phyloP scores from a whole-genome alignment of 30 jellyfish, hydroid and myxozoan genomes.

The Sanderia malayensis region DNA sequence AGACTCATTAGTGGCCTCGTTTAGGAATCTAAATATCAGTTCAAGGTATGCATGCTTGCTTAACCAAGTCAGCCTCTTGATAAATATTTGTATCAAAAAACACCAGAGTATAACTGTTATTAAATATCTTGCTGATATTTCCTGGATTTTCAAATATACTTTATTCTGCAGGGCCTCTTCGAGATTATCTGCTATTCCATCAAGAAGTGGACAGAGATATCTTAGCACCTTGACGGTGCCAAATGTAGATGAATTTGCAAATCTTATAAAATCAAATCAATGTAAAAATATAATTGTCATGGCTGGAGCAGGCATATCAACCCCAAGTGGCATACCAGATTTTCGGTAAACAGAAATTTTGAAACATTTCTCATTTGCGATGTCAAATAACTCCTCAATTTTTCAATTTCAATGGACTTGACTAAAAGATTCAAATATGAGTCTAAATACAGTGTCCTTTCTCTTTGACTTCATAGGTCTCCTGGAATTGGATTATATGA shows the following conservation, averaged over 20 bases:
- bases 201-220: slow-evolving; percentile 9
- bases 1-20: slow-evolving; percentile 28
- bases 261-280: slow-evolving; percentile 12
- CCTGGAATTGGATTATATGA: slow-evolving; percentile 73
- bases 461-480: slow-evolving; percentile 22
- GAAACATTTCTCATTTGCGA: no score
- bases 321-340: slow-evolving; percentile 84
- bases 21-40: slow-evolving; percentile 27
- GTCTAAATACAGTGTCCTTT: no score
- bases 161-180: slow-evolving; percentile 5
- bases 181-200: neutral
- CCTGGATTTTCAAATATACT: no score
- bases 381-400: no score
- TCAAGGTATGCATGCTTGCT: no score
- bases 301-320: slow-evolving; percentile 88
- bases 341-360: slow-evolving; percentile 68
- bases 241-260: slow-evolving; percentile 43
- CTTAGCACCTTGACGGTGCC: slow-evolving; percentile 27
- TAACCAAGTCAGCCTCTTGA: no score
- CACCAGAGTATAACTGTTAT: no score
- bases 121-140: no score
- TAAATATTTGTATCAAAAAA: no score
- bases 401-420: no score
- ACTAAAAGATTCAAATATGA: no score
- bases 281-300: slow-evolving; percentile 58